Evolutionary conservation across 2,797 vertebrate genomes (phyloP).

Genomic region (Chromobotia macracanthus): DNA sequence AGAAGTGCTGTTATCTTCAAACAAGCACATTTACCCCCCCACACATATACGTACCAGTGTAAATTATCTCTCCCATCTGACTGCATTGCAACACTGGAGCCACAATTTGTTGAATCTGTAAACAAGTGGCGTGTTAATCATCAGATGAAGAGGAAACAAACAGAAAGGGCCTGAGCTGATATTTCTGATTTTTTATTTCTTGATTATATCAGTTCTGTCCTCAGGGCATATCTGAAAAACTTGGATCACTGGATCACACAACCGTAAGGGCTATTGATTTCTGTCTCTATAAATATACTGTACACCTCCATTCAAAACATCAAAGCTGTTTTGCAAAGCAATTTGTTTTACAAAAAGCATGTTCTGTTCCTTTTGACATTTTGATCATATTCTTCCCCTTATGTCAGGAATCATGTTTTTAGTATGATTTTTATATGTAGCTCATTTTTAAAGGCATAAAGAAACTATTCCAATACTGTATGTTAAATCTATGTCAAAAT

Average conservation of each 20-base stretch:
- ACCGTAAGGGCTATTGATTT: constrained; percentile 50
- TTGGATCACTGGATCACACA: constrained; percentile 34
- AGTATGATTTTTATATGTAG: background rate
- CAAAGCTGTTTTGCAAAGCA: constrained; percentile 47
- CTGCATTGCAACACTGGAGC: constrained; percentile 25
- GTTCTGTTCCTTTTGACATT: background rate
- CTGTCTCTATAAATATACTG: constrained; percentile 51
- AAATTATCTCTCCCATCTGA: constrained; percentile 39
- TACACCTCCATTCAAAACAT: constrained; percentile 51
- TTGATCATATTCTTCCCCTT: background rate
- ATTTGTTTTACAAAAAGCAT: constrained; percentile 19
- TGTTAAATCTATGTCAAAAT: background rate
- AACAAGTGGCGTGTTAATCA: constrained; percentile 44
- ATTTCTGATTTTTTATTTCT: constrained; percentile 49
- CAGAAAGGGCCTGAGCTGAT: constrained; percentile 41
- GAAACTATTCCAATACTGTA: background rate
- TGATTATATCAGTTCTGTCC: constrained; percentile 53
- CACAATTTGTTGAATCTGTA: constrained; percentile 53
- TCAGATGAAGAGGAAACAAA: constrained; percentile 41
- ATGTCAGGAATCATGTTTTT: constrained; percentile 2
- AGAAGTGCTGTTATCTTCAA: constrained; percentile 3
- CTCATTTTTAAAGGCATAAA: background rate
- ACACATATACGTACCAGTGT: background rate
- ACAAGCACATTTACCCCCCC: background rate
- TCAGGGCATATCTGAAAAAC: constrained; percentile 46